Percentiles rank a stretch among this genome's conserved stretches.
Evolutionary conservation across 2,797 vertebrate genomes (phyloP).

Genomic region (Falco naumanni): DNA sequence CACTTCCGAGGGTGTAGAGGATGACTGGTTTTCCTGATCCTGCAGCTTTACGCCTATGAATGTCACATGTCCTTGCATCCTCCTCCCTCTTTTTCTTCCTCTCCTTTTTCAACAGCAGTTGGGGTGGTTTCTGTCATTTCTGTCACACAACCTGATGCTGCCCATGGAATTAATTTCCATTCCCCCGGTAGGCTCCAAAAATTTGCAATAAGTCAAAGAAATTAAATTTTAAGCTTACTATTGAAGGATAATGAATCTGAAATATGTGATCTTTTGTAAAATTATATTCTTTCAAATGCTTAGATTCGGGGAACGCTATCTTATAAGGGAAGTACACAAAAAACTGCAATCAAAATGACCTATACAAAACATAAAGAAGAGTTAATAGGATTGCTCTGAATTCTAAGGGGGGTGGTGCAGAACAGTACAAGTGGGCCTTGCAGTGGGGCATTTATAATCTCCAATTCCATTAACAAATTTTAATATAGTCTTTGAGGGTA

Average conservation of each 20-base stretch:
- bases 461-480: constrained; percentile 69
- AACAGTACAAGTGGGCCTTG: constrained; percentile 41
- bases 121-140: neutral
- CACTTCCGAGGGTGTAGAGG: accelerated
- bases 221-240: constrained; percentile 41
- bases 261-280: constrained; percentile 55
- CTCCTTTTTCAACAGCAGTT: neutral
- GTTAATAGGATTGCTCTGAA: constrained; percentile 67
- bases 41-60: accelerated
- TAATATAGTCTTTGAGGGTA: constrained; percentile 71
- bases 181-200: neutral
- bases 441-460: constrained; percentile 62
- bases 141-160: neutral
- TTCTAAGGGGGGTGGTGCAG: constrained; percentile 38
- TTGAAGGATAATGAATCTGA: constrained; percentile 46
- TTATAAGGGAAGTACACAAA: constrained; percentile 52
- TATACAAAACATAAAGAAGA: constrained; percentile 64
- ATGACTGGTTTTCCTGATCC: neutral
- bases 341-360: constrained; percentile 55
- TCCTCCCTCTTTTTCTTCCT: neutral
- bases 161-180: neutral
- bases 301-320: neutral
- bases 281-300: constrained; percentile 30
- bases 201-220: constrained; percentile 26
- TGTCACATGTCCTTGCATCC: neutral